Percentiles rank a stretch among this genome's conserved stretches.
Evolutionary conservation across 2,888 invertebrate genomes (phyloP).

Genomic region (Xylota segnis): DNA sequence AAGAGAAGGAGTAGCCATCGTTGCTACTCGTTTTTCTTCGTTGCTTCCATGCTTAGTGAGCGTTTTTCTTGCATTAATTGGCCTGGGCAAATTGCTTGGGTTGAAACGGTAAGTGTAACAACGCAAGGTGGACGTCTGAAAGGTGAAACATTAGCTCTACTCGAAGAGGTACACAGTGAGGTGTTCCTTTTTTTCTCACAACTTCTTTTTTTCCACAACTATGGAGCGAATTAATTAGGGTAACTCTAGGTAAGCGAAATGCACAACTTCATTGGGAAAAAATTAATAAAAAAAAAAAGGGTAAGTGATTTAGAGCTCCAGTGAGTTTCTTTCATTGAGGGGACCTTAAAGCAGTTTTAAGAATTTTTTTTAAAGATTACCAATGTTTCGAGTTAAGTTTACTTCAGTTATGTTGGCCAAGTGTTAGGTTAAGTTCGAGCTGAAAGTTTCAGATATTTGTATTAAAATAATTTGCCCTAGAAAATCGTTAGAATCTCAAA

Average conservation of each 20-base stretch:
- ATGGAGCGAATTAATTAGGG: constrained; percentile 49
- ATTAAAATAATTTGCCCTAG: no score
- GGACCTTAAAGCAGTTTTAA: constrained; percentile 4
- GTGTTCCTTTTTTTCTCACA: neutral
- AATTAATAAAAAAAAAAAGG: neutral
- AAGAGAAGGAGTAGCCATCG: constrained; percentile 10
- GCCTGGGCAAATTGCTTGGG: constrained; percentile 36
- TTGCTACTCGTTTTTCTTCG: constrained; percentile 3
- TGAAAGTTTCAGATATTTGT: no score
- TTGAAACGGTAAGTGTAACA: constrained; percentile 25
- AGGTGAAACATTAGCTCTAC: constrained; percentile 53
- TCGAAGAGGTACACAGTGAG: constrained; percentile 33
- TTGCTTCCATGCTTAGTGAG: constrained; percentile 33
- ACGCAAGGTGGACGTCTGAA: constrained; percentile 35
- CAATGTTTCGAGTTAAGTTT: no score
- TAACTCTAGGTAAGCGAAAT: constrained; percentile 33
- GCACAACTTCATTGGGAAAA: neutral
- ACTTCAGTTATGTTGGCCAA: no score
- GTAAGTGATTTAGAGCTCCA: constrained; percentile 1
- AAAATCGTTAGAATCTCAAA: no score
- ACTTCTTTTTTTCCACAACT: neutral
- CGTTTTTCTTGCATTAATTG: constrained; percentile 70
- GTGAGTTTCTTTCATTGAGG: neutral
- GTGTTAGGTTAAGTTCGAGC: no score
- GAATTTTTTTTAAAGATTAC: neutral